Conservation (phyloP, 2,113 vertebrate species). For the Melanostigma gelatinosum region DNA sequence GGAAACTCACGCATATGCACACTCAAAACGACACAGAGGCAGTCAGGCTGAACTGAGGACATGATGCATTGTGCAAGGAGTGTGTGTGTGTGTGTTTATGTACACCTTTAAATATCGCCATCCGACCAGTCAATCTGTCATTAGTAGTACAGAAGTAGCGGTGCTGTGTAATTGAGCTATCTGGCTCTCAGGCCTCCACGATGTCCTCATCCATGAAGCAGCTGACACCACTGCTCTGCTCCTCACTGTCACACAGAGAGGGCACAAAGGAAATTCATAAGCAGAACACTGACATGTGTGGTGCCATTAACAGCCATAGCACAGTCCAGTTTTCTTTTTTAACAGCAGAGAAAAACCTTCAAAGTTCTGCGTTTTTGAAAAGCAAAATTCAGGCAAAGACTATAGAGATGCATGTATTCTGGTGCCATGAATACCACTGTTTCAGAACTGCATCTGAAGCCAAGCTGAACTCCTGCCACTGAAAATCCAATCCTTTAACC, state of each 20-base stretch:
- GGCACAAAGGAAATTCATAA: slow-evolving; percentile 62
- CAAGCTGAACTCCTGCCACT: slow-evolving; percentile 33
- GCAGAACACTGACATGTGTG: slow-evolving; percentile 55
- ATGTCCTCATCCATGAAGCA: slow-evolving; percentile 75
- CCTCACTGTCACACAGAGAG: slow-evolving; percentile 57
- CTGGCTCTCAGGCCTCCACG: slow-evolving; percentile 63
- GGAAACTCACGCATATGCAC: slow-evolving; percentile 41
- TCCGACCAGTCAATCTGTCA: slow-evolving; percentile 67
- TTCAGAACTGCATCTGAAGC: slow-evolving; percentile 25
- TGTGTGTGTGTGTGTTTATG: slow-evolving; percentile 17
- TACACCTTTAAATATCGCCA: slow-evolving; percentile 70
- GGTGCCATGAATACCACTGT: slow-evolving; percentile 17
- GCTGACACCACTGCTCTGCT: slow-evolving; percentile 58
- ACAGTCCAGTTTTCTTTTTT: slow-evolving; percentile 8
- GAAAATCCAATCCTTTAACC: slow-evolving; percentile 60
- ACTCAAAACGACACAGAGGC: slow-evolving; percentile 43
- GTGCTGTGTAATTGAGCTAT: slow-evolving; percentile 76
- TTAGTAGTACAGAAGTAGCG: slow-evolving; percentile 66
- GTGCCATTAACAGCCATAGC: slow-evolving; percentile 58
- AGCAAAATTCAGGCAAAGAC: background rate
- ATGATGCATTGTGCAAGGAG: slow-evolving; percentile 53
- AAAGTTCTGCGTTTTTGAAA: slow-evolving; percentile 12
- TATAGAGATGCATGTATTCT: slow-evolving; percentile 26
- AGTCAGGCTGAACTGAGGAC: slow-evolving; percentile 70
- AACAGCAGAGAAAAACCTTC: slow-evolving; percentile 2